Evolutionary conservation across 2,888 invertebrate species (phyloP).

Genomic region (Stenolophus ochropezus): DNA sequence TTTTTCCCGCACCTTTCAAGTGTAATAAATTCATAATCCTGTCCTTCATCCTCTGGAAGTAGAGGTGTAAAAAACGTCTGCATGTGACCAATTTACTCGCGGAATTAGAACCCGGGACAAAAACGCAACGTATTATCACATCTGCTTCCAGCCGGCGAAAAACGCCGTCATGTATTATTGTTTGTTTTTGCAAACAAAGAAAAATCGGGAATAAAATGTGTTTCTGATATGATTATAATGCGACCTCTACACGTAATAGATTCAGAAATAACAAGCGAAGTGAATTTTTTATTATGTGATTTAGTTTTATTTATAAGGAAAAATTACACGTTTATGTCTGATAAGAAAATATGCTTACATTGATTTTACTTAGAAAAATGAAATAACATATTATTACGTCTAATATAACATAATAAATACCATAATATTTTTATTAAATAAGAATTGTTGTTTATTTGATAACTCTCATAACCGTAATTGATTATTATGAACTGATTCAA

Average conservation of each 20-base stretch:
- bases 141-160: not conserved
- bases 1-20: slow-evolving; percentile 1
- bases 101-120: slow-evolving; percentile 12
- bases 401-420: not conserved
- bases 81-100: slow-evolving; percentile 18
- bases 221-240: slow-evolving; percentile 33
- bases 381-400: not conserved
- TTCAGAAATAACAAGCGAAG: not conserved
- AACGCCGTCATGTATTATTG: slow-evolving; percentile 13
- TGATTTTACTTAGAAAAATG: not conserved
- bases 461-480: too few species aligned
- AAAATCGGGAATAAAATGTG: slow-evolving; percentile 24
- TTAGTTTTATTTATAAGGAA: not conserved
- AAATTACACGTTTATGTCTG: not conserved
- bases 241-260: not conserved
- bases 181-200: not conserved
- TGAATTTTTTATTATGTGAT: not conserved
- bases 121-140: slow-evolving; percentile 34
- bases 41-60: not conserved
- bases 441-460: too few species aligned
- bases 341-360: not conserved
- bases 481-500: too few species aligned
- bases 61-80: not conserved
- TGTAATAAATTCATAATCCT: slow-evolving; percentile 47
- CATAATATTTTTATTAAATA: too few species aligned